Percentiles rank a stretch among this genome's conserved stretches.
These are phyloP conservation scores for Notarius lentiginosus DNA, from an alignment of 2,113 vertebrate genomes.

Conservation along the genomic window DNA sequence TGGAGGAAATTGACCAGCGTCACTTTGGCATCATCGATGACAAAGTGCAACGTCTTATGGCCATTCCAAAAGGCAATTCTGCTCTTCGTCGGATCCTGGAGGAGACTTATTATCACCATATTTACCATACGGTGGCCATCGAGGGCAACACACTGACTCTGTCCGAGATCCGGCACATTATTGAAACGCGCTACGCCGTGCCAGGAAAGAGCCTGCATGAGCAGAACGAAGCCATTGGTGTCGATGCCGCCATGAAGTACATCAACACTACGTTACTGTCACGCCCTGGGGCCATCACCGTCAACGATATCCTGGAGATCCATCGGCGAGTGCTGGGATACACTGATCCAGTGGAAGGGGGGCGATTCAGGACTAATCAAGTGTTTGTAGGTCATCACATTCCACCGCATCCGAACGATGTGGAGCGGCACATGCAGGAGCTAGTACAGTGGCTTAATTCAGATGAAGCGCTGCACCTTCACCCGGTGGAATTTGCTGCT, in stretches of 20 bases:
- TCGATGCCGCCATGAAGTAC: conserved; percentile 92
- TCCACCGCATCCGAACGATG: conserved; percentile 86
- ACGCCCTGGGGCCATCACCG: conserved; percentile 77
- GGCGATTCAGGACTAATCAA: conserved; percentile 83
- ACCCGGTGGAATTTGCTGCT: conserved; percentile 92
- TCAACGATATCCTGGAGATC: conserved; percentile 84
- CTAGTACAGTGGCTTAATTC: conserved; percentile 94
- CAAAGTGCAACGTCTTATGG: conserved; percentile 92
- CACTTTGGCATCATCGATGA: conserved; percentile 91
- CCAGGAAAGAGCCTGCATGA: conserved; percentile 91
- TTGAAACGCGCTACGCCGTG: conserved; percentile 92
- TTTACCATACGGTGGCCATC: conserved; percentile 97
- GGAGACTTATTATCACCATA: conserved; percentile 97
- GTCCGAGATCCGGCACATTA: conserved; percentile 93
- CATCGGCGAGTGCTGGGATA: conserved; percentile 92
- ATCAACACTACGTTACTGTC: conserved; percentile 88
- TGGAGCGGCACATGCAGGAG: conserved; percentile 89
- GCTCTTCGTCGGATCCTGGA: conserved; percentile 92
- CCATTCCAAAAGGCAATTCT: conserved; percentile 92
- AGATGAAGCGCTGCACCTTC: conserved; percentile 86
- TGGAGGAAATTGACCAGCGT: conserved; percentile 94
- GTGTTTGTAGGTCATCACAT: conserved; percentile 97
- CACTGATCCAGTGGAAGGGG: conserved; percentile 89
- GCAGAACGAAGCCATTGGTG: conserved; percentile 94
- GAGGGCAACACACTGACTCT: conserved; percentile 96